These are phyloP conservation scores for Cephus pygmeus DNA, from an alignment of 2,888 invertebrate species.

Conservation along the genomic window DNA sequence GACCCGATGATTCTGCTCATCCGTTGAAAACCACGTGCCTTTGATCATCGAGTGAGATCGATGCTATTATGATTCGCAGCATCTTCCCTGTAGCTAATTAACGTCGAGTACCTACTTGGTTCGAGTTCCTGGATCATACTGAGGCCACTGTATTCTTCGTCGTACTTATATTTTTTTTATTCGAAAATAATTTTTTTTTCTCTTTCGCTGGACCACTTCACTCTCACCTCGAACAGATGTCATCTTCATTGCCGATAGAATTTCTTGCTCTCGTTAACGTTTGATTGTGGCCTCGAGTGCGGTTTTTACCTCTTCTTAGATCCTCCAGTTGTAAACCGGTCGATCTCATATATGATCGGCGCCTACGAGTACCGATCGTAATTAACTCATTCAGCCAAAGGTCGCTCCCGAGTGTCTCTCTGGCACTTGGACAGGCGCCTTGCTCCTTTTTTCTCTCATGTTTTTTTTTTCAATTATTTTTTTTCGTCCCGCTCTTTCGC, in stretches of 20 bases:
- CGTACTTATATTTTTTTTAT: neutral
- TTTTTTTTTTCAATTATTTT: neutral
- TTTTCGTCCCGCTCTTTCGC: neutral
- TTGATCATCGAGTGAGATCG: neutral
- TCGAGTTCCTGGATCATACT: neutral
- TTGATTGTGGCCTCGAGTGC: neutral
- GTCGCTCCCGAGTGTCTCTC: neutral
- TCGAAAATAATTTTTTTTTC: neutral
- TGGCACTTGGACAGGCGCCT: neutral
- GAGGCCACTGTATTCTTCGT: neutral
- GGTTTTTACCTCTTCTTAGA: neutral
- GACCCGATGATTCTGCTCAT: neutral
- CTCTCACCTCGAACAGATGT: neutral
- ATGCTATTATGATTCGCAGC: neutral
- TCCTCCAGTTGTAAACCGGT: neutral
- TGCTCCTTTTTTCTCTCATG: neutral
- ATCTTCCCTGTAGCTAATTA: neutral
- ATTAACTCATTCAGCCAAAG: neutral
- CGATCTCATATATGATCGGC: neutral
- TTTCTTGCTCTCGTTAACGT: conserved; percentile 4
- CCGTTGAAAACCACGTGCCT: neutral
- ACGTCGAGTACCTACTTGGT: neutral
- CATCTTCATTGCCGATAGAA: neutral
- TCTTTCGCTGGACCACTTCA: neutral
- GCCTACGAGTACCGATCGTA: neutral